A percentile compares a stretch with the other conserved stretches of the same genome.
These are phyloP conservation scores for Streptopelia turtur DNA, from an alignment of 2,797 vertebrate genomes.

Conservation along the genomic window DNA sequence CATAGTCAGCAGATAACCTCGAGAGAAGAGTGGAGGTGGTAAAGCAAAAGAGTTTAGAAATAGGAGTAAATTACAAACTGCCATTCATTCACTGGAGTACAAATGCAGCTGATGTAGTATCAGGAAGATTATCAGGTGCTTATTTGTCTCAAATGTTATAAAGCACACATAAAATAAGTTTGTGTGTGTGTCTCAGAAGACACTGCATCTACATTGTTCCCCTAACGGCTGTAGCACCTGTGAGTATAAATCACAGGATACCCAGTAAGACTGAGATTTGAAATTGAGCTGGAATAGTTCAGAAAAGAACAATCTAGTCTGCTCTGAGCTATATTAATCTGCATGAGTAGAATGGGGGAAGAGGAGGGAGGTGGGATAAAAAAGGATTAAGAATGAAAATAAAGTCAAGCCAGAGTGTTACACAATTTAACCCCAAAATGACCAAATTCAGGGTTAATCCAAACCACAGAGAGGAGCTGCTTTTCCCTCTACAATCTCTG, in stretches of 20 bases:
- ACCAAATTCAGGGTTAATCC: not conserved
- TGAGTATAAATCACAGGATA: constrained; percentile 45
- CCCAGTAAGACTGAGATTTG: constrained; percentile 14
- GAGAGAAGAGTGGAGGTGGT: not conserved
- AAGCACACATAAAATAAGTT: constrained; percentile 39
- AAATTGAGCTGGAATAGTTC: not conserved
- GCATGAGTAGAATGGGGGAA: not conserved
- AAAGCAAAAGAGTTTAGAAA: not conserved
- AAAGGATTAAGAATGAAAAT: not conserved
- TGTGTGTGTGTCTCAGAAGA: constrained; percentile 46
- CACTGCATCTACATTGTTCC: not conserved
- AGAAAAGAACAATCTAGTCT: not conserved
- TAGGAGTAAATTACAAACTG: constrained; percentile 17
- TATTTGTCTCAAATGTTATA: constrained; percentile 46
- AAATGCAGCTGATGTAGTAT: constrained; percentile 6
- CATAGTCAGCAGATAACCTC: not conserved
- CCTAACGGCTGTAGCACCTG: not conserved
- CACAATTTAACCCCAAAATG: not conserved
- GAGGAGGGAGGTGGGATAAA: not conserved
- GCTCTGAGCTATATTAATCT: constrained; percentile 31
- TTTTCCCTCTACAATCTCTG: not conserved
- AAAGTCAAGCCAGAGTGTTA: not conserved
- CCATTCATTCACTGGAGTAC: constrained; percentile 2
- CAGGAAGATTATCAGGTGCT: constrained; percentile 57
- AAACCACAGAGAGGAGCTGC: not conserved